These are phyloP conservation scores for Aethes cnicana DNA, from an alignment of 2,888 invertebrate genomes.

Conservation along the genomic window DNA sequence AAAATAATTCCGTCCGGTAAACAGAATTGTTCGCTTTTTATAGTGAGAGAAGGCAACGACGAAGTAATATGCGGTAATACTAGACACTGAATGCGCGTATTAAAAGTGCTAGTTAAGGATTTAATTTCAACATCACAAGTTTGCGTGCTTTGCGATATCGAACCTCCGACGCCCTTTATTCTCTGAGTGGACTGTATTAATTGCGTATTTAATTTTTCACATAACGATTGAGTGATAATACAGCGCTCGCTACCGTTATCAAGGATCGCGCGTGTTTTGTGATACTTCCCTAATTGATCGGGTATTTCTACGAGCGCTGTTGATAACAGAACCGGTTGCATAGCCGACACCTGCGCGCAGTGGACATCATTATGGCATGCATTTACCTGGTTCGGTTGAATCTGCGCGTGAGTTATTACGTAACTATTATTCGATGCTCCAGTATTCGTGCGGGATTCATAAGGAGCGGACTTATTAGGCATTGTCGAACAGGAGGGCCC, in stretches of 20 bases:
- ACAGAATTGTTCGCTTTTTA: too few relatives aligned
- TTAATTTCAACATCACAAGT: neutral
- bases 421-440: neutral
- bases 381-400: neutral
- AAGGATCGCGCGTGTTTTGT: too few relatives aligned
- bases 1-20: neutral
- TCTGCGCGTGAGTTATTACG: neutral
- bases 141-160: neutral
- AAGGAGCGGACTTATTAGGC: neutral
- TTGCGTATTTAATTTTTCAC: too few relatives aligned
- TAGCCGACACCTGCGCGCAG: neutral
- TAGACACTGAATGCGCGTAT: neutral
- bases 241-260: too few relatives aligned
- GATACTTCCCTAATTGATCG: neutral
- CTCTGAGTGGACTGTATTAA: too few relatives aligned
- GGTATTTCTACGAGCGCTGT: neutral
- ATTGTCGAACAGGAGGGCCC: neutral
- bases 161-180: too few relatives aligned
- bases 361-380: neutral
- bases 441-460: neutral
- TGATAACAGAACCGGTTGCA: neutral
- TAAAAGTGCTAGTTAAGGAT: neutral
- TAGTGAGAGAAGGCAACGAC: neutral
- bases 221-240: too few relatives aligned
- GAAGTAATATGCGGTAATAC: conserved; percentile 1